Evolutionary conservation across 1,140 invertebrate genomes (phyloP).

Genomic region (Solen grandis): DNA sequence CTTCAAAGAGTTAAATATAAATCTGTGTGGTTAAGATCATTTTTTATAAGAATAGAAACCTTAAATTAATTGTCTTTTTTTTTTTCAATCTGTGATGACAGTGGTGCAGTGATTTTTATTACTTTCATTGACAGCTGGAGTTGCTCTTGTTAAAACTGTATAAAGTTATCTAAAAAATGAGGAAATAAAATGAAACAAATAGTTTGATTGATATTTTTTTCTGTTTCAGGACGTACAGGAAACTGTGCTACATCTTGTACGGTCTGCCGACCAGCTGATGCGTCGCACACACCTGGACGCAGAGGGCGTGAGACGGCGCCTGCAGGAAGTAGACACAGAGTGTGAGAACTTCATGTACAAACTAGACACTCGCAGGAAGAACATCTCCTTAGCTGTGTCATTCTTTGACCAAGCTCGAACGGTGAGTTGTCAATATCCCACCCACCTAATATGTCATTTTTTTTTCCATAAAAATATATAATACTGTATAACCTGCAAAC

Average conservation of each 20-base stretch:
- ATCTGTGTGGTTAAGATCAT: too few species aligned
- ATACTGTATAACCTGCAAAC: too few species aligned
- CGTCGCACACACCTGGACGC: slow-evolving; percentile 87
- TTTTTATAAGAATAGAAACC: too few species aligned
- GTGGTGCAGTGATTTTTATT: too few species aligned
- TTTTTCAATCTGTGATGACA: too few species aligned
- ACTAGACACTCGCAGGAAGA: slow-evolving; percentile 86
- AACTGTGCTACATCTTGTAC: slow-evolving; percentile 88
- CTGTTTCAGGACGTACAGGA: slow-evolving; percentile 86
- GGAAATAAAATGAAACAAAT: too few species aligned
- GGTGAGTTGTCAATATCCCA: slow-evolving; percentile 79
- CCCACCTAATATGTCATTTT: not conserved
- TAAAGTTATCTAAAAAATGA: too few species aligned
- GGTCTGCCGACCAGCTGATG: slow-evolving; percentile 89
- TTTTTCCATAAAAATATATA: too few species aligned
- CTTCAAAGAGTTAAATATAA: too few species aligned
- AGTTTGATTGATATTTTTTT: slow-evolving; percentile 30
- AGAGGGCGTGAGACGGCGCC: slow-evolving; percentile 83
- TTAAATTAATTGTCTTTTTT: too few species aligned
- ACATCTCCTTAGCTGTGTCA: slow-evolving; percentile 86
- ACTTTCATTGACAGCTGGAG: too few species aligned
- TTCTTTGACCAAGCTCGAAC: slow-evolving; percentile 89
- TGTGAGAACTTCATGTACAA: slow-evolving; percentile 88
- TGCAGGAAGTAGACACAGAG: slow-evolving; percentile 87
- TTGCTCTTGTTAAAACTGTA: too few species aligned